Evolutionary conservation across 2,888 invertebrate species (phyloP).

Genomic region (Melanostoma mellinum): DNA sequence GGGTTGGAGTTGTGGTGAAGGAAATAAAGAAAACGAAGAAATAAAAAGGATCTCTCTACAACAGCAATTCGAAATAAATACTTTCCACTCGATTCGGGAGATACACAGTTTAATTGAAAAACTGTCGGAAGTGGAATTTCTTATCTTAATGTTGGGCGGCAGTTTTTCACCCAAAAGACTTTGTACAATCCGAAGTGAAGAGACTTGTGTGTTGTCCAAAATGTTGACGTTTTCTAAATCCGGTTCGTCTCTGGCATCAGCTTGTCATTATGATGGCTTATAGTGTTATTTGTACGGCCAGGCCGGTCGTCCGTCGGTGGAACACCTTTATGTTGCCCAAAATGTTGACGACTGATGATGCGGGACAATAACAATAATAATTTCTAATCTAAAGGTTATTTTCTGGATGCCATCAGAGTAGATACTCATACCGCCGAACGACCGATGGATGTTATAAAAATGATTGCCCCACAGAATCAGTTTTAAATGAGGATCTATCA

Average conservation of each 20-base stretch:
- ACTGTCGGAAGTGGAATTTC: constrained; percentile 73
- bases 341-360: constrained; percentile 32
- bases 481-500: constrained; percentile 33
- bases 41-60: constrained; percentile 58
- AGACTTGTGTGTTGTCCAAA: constrained; percentile 57
- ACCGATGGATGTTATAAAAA: constrained; percentile 8
- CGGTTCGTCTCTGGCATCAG: constrained; percentile 49
- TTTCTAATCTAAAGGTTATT: constrained; percentile 67
- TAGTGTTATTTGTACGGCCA: constrained; percentile 32
- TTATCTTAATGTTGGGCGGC: constrained; percentile 71
- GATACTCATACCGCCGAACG: constrained; percentile 45
- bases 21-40: constrained; percentile 11
- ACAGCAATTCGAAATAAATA: constrained; percentile 61
- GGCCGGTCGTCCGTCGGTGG: neutral
- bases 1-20: constrained; percentile 3
- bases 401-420: constrained; percentile 39
- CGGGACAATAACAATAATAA: constrained; percentile 47
- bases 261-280: constrained; percentile 44
- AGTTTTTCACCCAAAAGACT: constrained; percentile 45
- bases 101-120: constrained; percentile 72
- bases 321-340: neutral
- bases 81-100: constrained; percentile 39
- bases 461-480: constrained; percentile 7
- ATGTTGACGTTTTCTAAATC: constrained; percentile 73
- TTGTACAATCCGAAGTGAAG: constrained; percentile 39